These are phyloP conservation scores for Gobio occitaniae DNA, from an alignment of 2,797 vertebrate species.

Conservation along the genomic window DNA sequence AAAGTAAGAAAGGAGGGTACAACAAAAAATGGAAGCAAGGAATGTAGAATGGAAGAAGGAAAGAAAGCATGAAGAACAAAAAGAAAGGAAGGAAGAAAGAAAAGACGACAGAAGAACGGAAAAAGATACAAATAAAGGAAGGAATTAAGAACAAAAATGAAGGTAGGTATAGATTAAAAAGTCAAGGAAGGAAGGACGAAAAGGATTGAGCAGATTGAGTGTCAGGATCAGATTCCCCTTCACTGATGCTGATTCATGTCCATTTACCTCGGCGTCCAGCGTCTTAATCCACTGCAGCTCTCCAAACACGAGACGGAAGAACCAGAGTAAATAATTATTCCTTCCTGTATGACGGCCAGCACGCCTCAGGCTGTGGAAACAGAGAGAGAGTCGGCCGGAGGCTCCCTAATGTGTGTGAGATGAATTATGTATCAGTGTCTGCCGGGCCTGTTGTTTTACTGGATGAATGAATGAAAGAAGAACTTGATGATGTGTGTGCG, in stretches of 20 bases:
- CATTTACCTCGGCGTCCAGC: neutral
- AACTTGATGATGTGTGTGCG: neutral
- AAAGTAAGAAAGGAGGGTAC: neutral
- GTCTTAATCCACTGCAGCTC: neutral
- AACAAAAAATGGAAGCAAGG: no score
- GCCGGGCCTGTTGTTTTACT: conserved; percentile 4
- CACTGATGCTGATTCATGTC: neutral
- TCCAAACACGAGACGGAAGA: neutral
- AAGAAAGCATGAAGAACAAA: no score
- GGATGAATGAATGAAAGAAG: neutral
- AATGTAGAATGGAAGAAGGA: neutral
- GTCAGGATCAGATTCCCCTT: no score
- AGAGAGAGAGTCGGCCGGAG: neutral
- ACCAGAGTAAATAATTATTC: neutral
- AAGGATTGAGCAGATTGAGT: neutral
- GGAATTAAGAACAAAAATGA: neutral
- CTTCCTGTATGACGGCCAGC: neutral
- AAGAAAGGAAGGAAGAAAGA: neutral
- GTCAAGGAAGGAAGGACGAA: neutral
- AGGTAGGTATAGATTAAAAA: neutral
- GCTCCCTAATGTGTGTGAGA: conserved; percentile 24
- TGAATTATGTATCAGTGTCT: conserved; percentile 33
- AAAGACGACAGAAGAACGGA: neutral
- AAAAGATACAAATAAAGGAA: no score
- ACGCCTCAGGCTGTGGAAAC: neutral